Percentiles rank a stretch among this genome's conserved stretches.
Conservation (phyloP, 2,113 vertebrate species). For the Peromyscus polionotus region DNA sequence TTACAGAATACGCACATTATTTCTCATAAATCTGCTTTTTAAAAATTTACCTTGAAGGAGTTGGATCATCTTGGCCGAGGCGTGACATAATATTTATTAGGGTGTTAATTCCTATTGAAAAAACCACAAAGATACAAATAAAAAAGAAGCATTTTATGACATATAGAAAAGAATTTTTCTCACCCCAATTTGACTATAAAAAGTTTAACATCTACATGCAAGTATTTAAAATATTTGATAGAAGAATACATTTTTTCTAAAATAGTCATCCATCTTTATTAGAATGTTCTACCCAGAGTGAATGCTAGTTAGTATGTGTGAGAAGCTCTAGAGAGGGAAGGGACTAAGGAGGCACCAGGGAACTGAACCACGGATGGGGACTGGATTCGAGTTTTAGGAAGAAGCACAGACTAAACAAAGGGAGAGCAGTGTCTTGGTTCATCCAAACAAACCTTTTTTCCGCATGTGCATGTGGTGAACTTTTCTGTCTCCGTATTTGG, state of each 20-base stretch:
- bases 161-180: conserved; percentile 29
- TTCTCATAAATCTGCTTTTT: background rate
- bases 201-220: conserved; percentile 20
- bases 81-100: conserved; percentile 99
- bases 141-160: conserved; percentile 52
- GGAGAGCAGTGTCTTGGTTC: background rate
- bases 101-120: conserved; percentile 96
- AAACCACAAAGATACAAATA: conserved; percentile 70
- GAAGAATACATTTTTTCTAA: background rate
- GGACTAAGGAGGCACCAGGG: background rate
- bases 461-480: conserved; percentile 99
- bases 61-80: conserved; percentile 99
- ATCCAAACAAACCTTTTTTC: conserved; percentile 92
- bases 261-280: background rate
- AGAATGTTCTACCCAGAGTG: background rate
- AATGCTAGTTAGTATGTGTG: background rate
- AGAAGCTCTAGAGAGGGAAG: background rate
- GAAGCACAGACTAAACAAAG: background rate
- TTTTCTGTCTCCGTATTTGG: conserved; percentile 98
- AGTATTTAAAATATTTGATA: conserved; percentile 15
- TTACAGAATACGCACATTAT: background rate
- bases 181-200: conserved; percentile 7
- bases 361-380: background rate
- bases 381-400: background rate
- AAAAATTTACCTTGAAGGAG: conserved; percentile 95